Percentiles rank a stretch among this genome's conserved stretches.
Evolutionary conservation across 2,888 invertebrate genomes (phyloP).

Genomic region (Pherbina coryleti): DNA sequence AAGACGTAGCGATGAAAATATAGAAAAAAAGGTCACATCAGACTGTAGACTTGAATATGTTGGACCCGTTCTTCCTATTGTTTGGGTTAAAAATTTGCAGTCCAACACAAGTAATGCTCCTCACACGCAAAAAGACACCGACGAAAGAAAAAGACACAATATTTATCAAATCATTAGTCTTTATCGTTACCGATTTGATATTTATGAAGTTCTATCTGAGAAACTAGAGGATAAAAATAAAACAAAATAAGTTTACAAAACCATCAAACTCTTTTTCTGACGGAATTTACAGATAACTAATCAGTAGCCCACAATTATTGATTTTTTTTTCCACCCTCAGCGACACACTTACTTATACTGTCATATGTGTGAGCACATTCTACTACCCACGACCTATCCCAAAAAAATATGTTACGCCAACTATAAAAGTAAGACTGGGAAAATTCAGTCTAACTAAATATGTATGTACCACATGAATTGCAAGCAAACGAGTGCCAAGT

Average conservation of each 20-base stretch:
- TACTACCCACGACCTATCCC: not conserved
- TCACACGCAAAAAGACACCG: not conserved
- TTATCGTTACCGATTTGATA: too few species aligned
- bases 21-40: not conserved
- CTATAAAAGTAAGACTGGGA: not conserved
- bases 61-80: not conserved
- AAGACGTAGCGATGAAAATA: not conserved
- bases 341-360: not conserved
- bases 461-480: conserved; percentile 17
- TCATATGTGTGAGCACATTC: too few species aligned
- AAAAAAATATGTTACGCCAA: not conserved
- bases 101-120: not conserved
- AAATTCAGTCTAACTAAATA: not conserved
- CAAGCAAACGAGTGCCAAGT: conserved; percentile 21
- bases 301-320: too few species aligned
- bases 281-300: too few species aligned
- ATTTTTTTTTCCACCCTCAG: not conserved
- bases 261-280: too few species aligned
- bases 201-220: too few species aligned
- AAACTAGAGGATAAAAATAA: too few species aligned
- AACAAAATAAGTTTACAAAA: too few species aligned
- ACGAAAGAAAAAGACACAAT: too few species aligned
- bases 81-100: not conserved
- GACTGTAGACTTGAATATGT: not conserved
- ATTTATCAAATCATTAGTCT: too few species aligned